phyloP scores from a whole-genome alignment of 2,797 vertebrate species.

The Xiphophorus birchmanni region DNA sequence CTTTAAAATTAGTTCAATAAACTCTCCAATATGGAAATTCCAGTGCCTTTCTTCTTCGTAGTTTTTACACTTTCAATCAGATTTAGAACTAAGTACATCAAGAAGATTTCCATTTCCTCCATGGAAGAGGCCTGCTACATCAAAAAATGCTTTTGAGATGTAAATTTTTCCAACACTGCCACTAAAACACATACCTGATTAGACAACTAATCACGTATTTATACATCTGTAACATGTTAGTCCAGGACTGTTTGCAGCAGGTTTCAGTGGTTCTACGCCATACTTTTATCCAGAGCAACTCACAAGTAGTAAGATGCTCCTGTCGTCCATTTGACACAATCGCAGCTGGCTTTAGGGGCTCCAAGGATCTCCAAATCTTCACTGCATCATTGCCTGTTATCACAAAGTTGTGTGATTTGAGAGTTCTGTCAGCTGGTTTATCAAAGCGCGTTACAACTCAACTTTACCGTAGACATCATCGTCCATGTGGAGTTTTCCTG shows the following conservation, averaged over 20 bases:
- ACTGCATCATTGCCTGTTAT: slow-evolving; percentile 4
- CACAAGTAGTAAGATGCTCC: slow-evolving; percentile 8
- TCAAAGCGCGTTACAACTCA: background rate
- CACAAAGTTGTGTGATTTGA: slow-evolving; percentile 1
- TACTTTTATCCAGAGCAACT: slow-evolving; percentile 37
- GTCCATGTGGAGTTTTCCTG: slow-evolving; percentile 33
- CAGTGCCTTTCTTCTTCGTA: slow-evolving; percentile 25
- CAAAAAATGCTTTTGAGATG: slow-evolving; percentile 1
- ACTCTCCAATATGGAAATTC: slow-evolving; percentile 77
- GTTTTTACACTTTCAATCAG: slow-evolving; percentile 19
- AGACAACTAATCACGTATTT: background rate
- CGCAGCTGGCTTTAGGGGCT: slow-evolving; percentile 17
- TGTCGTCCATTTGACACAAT: slow-evolving; percentile 34
- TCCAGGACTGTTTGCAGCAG: slow-evolving; percentile 8
- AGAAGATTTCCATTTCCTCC: background rate
- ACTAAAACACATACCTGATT: background rate
- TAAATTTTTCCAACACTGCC: background rate
- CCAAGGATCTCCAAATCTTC: slow-evolving; percentile 13
- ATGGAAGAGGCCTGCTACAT: slow-evolving; percentile 6
- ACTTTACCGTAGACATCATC: slow-evolving; percentile 8
- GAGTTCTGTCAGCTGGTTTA: slow-evolving; percentile 7
- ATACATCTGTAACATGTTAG: background rate
- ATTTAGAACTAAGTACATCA: background rate
- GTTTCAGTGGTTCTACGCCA: slow-evolving; percentile 39
- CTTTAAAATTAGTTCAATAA: slow-evolving; percentile 52